Evolutionary conservation across 1,140 invertebrate species (phyloP), one percentile per base, ranked within the genome.

Genomic region (Choristoneura fumiferana): DNA sequence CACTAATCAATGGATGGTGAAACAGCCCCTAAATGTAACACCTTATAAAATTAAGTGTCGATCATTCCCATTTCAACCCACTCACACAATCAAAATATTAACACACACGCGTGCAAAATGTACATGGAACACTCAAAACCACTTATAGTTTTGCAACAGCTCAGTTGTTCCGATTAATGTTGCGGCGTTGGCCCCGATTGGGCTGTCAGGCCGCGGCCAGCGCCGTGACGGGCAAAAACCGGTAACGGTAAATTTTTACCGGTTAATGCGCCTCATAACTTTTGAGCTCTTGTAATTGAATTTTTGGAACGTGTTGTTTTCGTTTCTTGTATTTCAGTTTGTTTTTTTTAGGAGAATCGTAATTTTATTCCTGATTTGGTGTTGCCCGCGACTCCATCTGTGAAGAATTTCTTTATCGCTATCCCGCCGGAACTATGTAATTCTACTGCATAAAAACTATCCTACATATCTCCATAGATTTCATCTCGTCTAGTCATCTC

Each of bases 151-250:
- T 33, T 10, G 22, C 18, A n/a, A 9, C 22, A 29, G 2, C 22
- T 29, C 22, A 29, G 22, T 29, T 17, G 18, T 33, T 33, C 43
- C 29, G 43, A 49, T 49, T 49, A 49, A 49, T 49, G 43, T 49
- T 49, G 18, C 43, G 43, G 22, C 37, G 18, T 29, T 29, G 2
- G 22, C 22, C 22, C 2, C 18, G 12, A 29, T 33, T 29, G 43
- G 43, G 10, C 18, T 45, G 40, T 45, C 40, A 45, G 9, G 43
- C n/a, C 10, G 18, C n/a, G n/a, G n/a, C n/a, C n/a, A n/a, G n/a
- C 10, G 18, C n/a, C 43, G 18, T 29, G 17, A 29, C 17, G 18
- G 18, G 17, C 18, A 3, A 12, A 49, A 49, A 49, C 17, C 22
- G 18, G 43, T 29, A n/a, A 29, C 22, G 22, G 22, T 29, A n/a